phyloP scores from a whole-genome alignment of 1,140 invertebrate species.

The Papilio polytes region DNA sequence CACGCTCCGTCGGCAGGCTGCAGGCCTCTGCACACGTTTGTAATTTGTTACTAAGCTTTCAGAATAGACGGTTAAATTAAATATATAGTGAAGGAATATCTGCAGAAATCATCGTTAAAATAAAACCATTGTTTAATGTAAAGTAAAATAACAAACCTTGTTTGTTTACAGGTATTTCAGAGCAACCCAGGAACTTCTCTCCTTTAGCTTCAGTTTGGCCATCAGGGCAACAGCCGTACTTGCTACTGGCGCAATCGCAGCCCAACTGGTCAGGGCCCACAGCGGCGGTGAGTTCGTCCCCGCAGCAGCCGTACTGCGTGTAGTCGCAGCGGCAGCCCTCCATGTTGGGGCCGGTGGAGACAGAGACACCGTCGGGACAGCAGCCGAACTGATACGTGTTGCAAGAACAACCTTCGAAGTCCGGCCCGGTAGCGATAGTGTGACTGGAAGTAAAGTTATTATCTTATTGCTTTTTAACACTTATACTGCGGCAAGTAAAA shows the following conservation, averaged over 20 bases:
- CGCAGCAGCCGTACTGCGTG: slow-evolving; percentile 93
- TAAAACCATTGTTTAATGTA: neutral
- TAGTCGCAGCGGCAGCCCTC: slow-evolving; percentile 93
- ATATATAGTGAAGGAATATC: neutral
- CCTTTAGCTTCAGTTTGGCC: slow-evolving; percentile 91
- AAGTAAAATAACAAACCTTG: slow-evolving; percentile 79
- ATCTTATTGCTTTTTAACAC: too few species aligned
- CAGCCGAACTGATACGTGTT: slow-evolving; percentile 96
- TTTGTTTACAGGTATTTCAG: slow-evolving; percentile 86
- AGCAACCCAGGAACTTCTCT: slow-evolving; percentile 93
- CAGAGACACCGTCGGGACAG: slow-evolving; percentile 94
- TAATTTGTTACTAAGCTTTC: neutral
- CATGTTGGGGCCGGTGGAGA: slow-evolving; percentile 90
- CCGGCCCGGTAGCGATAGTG: slow-evolving; percentile 87
- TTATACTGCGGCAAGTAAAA: too few species aligned
- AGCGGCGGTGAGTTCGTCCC: slow-evolving; percentile 91
- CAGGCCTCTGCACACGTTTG: slow-evolving; percentile 86
- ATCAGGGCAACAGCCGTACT: slow-evolving; percentile 95
- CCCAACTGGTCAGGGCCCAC: slow-evolving; percentile 88
- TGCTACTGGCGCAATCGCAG: slow-evolving; percentile 91
- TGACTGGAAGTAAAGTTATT: slow-evolving; percentile 73
- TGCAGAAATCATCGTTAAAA: neutral
- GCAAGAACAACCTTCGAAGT: slow-evolving; percentile 93
- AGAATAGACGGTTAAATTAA: neutral
- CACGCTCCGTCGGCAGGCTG: slow-evolving; percentile 89